Base-by-base conservation (phyloP, 2,113 vertebrate species). In the Thamnaconus septentrionalis region DNA sequence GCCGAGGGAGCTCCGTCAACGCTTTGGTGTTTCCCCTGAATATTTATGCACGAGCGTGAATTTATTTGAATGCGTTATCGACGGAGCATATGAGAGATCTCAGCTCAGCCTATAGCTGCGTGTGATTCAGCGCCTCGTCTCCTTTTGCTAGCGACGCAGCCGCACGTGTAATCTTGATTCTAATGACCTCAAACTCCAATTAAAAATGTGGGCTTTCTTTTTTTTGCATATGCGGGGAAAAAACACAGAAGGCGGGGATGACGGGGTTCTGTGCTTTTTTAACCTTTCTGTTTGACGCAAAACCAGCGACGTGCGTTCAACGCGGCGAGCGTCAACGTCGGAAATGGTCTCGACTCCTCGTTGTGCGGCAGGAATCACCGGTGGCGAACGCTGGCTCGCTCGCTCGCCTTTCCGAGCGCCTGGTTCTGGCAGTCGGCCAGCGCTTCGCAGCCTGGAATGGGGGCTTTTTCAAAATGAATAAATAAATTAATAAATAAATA, bases 91-190 rank as follows among this genome's bases (percentile, higher is more conserved):
- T 62, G 69, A 56, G 10, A 42, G 60, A 61, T 72, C 61, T 53
- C 8, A 52, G 1, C 5, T 57, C 51, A 69, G 61, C 55, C 58
- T 66, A 61, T 65, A 70, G 48, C 62, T 41, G 51, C 62, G 59
- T 79, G 86, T 82, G 69, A 85, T 86, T 90, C 83, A 85, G 78
- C 87, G 80, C 82, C 68, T 86, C 76, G 74, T 81, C 79, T 85
- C 81, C 87, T 31, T 31, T 31, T 8, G 78, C 80, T 79, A 85
- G 80, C 87, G 87, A 82, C 79, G 11, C 1, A 83, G 81, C 56
- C 75, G 83, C 78, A 86, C 84, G 86, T 87, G 79, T 88, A 83
- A 88, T 87, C 81, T 85, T 91, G 85, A 79, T 72, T 63, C 78
- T 56, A 56, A 76, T 78, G 83, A 85, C 83, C 82, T 69, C 43